Evolutionary conservation across 1,140 invertebrate genomes (phyloP).

Genomic region (Megalopta genalis): DNA sequence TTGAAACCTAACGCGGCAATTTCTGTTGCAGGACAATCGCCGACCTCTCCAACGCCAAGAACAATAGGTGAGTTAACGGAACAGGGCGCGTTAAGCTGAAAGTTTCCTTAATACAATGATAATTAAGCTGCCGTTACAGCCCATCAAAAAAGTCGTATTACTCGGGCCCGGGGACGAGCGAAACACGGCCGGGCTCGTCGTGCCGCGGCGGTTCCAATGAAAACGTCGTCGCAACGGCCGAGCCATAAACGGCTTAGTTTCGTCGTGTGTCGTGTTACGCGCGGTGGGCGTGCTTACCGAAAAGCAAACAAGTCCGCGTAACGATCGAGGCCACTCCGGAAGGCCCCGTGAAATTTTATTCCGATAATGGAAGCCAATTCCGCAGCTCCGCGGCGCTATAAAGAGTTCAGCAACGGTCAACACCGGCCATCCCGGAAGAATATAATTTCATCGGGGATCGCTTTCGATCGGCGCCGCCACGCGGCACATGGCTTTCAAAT

Average conservation of each 20-base stretch:
- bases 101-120: constrained; percentile 11
- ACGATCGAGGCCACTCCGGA: not conserved
- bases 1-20: not conserved
- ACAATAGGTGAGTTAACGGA: constrained; percentile 60
- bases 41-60: constrained; percentile 61
- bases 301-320: constrained; percentile 2
- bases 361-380: not conserved
- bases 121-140: constrained; percentile 4
- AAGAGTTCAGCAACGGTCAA: not conserved
- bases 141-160: constrained; percentile 12
- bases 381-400: too few relatives aligned
- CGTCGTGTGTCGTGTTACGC: not conserved
- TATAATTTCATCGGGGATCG: not conserved
- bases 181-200: too few relatives aligned
- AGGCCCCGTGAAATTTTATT: not conserved
- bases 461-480: not conserved
- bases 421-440: not conserved
- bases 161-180: not conserved
- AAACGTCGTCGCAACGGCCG: not conserved
- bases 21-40: constrained; percentile 69
- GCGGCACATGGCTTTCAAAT: not conserved
- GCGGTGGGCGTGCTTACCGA: not conserved
- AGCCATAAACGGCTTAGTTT: not conserved
- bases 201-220: not conserved
- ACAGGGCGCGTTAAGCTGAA: not conserved